These are phyloP conservation scores for Aurelia aurita DNA, from an alignment of 30 jellyfish, hydroid and myxozoan species.

Conservation along the genomic window DNA sequence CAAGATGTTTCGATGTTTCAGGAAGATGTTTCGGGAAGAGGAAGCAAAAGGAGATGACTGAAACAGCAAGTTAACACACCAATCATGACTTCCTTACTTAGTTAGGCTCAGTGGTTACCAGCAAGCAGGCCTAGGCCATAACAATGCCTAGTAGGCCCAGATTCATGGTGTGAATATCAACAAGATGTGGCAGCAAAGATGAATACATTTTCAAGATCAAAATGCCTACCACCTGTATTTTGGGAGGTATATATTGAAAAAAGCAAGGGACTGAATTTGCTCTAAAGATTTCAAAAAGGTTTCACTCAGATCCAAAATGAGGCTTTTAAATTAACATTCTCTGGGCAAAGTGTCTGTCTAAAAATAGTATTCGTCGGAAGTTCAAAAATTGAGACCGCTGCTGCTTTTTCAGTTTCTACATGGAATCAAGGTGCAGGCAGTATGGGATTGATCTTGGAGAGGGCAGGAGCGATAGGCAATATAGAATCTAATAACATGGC, in stretches of 20 bases:
- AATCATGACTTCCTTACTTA: too few relatives aligned
- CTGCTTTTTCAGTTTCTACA: not conserved
- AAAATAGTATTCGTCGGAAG: not conserved
- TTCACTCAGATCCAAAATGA: not conserved
- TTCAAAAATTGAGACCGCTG: not conserved
- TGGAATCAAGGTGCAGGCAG: conserved; percentile 3
- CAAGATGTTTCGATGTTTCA: too few relatives aligned
- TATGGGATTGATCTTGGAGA: not conserved
- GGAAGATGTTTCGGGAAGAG: too few relatives aligned
- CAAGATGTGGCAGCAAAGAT: not conserved
- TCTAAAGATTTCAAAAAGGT: not conserved
- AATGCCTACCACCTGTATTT: not conserved
- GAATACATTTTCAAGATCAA: not conserved
- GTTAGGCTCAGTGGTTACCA: too few relatives aligned
- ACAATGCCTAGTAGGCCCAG: too few relatives aligned
- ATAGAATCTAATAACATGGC: not conserved
- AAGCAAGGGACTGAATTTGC: not conserved
- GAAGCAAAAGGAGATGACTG: too few relatives aligned
- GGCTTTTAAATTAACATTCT: not conserved
- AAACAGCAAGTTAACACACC: too few relatives aligned
- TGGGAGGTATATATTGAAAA: not conserved
- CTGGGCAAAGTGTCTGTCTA: too few relatives aligned
- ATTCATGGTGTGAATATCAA: not conserved
- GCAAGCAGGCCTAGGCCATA: too few relatives aligned
- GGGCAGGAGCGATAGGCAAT: too few relatives aligned